phyloP scores from a whole-genome alignment of 2,113 vertebrate genomes.

The Macquaria ambigua region DNA sequence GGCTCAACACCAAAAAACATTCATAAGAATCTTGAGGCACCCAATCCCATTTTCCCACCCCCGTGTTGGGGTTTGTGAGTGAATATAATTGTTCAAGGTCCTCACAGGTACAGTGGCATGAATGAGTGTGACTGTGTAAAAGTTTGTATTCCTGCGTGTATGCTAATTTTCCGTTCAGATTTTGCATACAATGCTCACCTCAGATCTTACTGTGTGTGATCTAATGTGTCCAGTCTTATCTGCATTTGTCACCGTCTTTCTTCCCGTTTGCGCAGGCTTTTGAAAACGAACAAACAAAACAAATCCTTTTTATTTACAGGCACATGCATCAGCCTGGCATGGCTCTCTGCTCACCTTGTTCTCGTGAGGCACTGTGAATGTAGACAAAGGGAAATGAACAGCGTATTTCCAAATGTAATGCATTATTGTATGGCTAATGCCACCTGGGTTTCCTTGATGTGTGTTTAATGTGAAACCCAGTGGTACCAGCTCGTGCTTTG shows the following conservation, averaged over 20 bases:
- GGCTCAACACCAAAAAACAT: background rate
- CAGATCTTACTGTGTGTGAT: constrained; percentile 12
- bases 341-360: constrained; percentile 21
- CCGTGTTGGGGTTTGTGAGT: background rate
- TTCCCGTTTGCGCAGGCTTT: constrained; percentile 18
- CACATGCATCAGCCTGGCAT: constrained; percentile 32
- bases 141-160: background rate
- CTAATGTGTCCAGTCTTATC: constrained; percentile 39
- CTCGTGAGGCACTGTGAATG: constrained; percentile 16
- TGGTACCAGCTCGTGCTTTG: constrained; percentile 24
- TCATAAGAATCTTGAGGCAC: background rate
- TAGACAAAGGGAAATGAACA: constrained; percentile 34
- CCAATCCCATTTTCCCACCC: background rate
- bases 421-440: constrained; percentile 33
- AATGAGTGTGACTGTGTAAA: background rate
- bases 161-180: constrained; percentile 27
- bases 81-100: background rate
- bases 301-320: constrained; percentile 48
- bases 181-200: constrained; percentile 44
- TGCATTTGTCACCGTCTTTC: constrained; percentile 45
- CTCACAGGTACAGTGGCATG: background rate
- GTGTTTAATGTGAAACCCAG: constrained; percentile 51
- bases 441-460: constrained; percentile 41
- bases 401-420: constrained; percentile 36
- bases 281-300: constrained; percentile 27